Percentiles rank a stretch among this genome's conserved stretches.
phyloP scores from a whole-genome alignment of 2,113 vertebrate genomes.

The Fulmarus glacialis region DNA sequence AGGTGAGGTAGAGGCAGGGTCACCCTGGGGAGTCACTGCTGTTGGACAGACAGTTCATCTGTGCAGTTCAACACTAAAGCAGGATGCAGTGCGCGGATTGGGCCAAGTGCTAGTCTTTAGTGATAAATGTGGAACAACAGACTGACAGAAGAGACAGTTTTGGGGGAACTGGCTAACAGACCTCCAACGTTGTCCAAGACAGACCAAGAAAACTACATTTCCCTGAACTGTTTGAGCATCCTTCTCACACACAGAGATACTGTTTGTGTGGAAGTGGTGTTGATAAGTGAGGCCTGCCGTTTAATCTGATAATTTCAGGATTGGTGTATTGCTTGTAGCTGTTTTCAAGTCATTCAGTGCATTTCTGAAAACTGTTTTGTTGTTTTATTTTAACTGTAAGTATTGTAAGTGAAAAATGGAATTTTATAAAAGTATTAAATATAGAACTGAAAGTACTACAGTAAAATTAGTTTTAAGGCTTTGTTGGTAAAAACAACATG shows the following conservation, averaged over 20 bases:
- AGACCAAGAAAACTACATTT: not conserved
- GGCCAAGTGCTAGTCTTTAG: not conserved
- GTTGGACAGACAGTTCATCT: not conserved
- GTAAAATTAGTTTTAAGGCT: not conserved
- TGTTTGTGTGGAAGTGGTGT: not conserved
- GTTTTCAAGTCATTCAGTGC: not conserved
- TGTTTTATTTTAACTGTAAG: not conserved
- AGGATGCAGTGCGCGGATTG: accelerated
- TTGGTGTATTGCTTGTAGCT: not conserved
- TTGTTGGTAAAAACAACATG: not conserved
- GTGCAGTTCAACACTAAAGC: accelerated
- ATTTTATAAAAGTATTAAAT: not conserved
- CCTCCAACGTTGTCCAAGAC: not conserved
- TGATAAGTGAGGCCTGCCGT: not conserved
- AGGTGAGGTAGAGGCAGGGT: not conserved
- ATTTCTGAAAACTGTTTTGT: not conserved
- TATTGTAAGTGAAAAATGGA: not conserved
- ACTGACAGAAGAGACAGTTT: not conserved
- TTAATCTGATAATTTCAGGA: not conserved
- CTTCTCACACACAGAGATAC: not conserved
- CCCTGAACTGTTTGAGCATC: not conserved
- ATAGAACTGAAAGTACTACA: not conserved
- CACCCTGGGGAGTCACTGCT: not conserved
- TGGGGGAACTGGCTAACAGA: not conserved
- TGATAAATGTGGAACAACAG: not conserved